phyloP scores from a whole-genome alignment of 2,797 vertebrate genomes.

The Thamnophis elegans region DNA sequence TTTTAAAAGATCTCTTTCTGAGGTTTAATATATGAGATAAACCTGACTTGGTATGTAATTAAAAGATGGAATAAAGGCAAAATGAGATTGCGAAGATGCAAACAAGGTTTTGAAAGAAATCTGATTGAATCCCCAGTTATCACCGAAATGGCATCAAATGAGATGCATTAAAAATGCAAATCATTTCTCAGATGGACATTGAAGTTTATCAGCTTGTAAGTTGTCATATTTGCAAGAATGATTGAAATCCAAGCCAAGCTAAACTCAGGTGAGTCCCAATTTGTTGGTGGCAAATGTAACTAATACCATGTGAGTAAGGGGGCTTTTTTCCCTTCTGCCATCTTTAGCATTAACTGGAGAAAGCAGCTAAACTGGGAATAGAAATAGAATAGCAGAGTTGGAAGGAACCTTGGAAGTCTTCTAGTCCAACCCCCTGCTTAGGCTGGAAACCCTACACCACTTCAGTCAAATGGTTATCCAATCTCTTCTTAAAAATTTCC shows the following conservation, averaged over 20 bases:
- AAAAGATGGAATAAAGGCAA: constrained; percentile 42
- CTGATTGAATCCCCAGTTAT: constrained; percentile 35
- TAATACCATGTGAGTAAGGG: neutral
- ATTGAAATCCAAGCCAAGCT: neutral
- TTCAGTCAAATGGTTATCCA: no score
- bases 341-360: neutral
- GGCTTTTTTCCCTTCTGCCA: neutral
- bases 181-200: neutral
- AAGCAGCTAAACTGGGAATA: neutral
- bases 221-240: constrained; percentile 17
- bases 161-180: constrained; percentile 6
- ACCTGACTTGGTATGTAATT: constrained; percentile 52
- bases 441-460: no score
- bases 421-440: no score
- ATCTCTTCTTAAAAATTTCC: no score
- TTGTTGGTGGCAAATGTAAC: neutral
- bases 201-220: constrained; percentile 34
- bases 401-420: no score
- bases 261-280: no score
- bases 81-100: constrained; percentile 41
- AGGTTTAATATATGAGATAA: constrained; percentile 58
- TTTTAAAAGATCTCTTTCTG: constrained; percentile 56
- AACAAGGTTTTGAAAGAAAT: constrained; percentile 41
- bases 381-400: no score
- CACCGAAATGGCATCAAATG: constrained; percentile 39